These are phyloP conservation scores for Pteruthius melanotis DNA, from an alignment of 2,113 vertebrate genomes.

Conservation along the genomic window DNA sequence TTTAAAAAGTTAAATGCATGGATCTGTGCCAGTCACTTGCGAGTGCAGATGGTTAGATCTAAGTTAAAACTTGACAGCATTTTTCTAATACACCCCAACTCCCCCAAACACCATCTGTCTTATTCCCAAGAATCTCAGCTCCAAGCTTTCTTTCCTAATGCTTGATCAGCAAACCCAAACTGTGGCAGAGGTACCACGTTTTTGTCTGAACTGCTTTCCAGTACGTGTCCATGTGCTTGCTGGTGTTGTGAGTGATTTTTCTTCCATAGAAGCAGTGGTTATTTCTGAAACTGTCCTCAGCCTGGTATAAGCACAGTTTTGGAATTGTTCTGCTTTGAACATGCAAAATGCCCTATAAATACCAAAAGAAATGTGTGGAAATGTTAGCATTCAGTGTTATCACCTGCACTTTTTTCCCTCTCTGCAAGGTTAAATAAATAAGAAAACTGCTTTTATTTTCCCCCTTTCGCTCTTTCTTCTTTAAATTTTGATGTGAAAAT, in stretches of 20 bases:
- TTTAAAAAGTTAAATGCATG: slow-evolving; percentile 20
- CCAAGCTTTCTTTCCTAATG: neutral
- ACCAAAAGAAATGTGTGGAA: neutral
- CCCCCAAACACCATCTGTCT: slow-evolving; percentile 44
- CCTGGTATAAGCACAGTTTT: neutral
- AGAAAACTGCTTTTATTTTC: neutral
- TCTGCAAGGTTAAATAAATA: neutral
- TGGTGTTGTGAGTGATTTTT: neutral
- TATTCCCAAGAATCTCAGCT: neutral
- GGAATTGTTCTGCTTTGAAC: neutral
- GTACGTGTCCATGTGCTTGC: slow-evolving; percentile 5
- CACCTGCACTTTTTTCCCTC: neutral
- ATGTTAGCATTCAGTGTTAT: neutral
- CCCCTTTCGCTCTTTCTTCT: neutral
- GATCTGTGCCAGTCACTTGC: slow-evolving; percentile 21
- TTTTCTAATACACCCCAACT: slow-evolving; percentile 37
- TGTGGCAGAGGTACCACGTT: neutral
- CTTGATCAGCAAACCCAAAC: neutral
- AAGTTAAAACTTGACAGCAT: slow-evolving; percentile 43
- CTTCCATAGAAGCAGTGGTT: neutral
- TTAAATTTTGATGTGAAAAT: neutral
- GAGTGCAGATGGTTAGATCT: slow-evolving; percentile 43
- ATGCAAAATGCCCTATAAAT: neutral
- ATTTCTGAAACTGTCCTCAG: slow-evolving; percentile 28
- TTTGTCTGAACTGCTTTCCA: neutral